Percentiles rank a stretch among this genome's conserved stretches.
phyloP scores from a whole-genome alignment of 1,140 invertebrate species.

The Saccostrea glomerata region DNA sequence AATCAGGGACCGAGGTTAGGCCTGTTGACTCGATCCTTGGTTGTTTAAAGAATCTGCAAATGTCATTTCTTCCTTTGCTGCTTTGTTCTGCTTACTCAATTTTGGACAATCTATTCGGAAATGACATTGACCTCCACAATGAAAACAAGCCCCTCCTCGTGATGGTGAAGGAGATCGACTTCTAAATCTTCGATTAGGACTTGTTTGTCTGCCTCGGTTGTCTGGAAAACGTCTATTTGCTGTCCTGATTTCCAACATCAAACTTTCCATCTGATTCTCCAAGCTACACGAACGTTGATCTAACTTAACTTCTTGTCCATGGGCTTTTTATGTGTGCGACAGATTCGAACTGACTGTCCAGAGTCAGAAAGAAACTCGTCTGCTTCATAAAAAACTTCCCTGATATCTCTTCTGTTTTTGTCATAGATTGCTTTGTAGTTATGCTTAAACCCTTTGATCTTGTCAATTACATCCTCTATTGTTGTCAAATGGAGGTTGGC shows the following conservation, averaged over 20 bases:
- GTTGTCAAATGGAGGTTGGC: background rate
- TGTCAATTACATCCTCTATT: conserved; percentile 38
- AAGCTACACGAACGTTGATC: background rate
- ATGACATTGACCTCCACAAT: conserved; percentile 41
- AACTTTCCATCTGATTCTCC: background rate
- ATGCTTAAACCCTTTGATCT: background rate
- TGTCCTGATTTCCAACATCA: background rate
- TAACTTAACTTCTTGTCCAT: background rate
- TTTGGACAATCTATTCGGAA: background rate
- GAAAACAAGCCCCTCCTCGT: too few relatives aligned
- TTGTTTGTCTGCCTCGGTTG: background rate
- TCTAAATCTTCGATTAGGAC: too few relatives aligned
- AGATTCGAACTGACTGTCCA: background rate
- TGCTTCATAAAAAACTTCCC: background rate
- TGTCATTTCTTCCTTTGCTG: background rate
- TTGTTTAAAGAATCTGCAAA: conserved; percentile 30
- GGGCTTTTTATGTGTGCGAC: background rate
- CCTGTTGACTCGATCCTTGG: conserved; percentile 22
- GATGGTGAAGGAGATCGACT: too few relatives aligned
- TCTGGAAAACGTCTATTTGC: background rate
- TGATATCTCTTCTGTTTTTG: background rate
- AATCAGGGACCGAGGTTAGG: background rate
- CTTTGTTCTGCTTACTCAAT: too few relatives aligned
- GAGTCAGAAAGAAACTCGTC: background rate
- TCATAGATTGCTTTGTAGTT: conserved; percentile 38